phyloP scores from a whole-genome alignment of 2,888 invertebrate species.

The Cryptocephalus primarius region DNA sequence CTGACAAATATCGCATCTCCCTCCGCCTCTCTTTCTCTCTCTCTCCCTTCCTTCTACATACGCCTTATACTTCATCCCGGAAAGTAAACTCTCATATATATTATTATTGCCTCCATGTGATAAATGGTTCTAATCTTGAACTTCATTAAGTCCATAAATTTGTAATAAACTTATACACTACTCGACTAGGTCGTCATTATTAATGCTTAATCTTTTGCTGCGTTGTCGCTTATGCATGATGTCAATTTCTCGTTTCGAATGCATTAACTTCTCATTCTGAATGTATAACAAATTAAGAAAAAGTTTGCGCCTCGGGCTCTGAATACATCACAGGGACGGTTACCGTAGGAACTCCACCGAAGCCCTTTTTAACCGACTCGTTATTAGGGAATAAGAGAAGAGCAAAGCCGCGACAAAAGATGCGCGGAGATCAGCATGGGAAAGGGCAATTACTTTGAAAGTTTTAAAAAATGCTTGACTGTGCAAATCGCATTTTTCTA shows the following conservation, averaged over 20 bases:
- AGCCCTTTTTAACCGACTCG: too few species aligned
- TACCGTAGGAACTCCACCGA: too few species aligned
- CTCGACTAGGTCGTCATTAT: slow-evolving; percentile 14
- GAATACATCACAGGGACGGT: too few species aligned
- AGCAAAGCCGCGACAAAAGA: too few species aligned
- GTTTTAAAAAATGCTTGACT: too few species aligned
- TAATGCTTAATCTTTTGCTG: slow-evolving; percentile 6
- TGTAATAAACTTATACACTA: slow-evolving; percentile 11
- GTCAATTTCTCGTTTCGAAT: neutral
- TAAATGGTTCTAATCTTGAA: slow-evolving; percentile 20
- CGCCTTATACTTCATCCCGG: slow-evolving; percentile 12
- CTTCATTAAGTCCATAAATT: slow-evolving; percentile 18
- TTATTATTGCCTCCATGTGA: slow-evolving; percentile 19
- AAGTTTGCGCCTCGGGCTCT: too few species aligned
- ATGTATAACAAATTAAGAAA: too few species aligned
- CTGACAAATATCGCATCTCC: slow-evolving; percentile 19
- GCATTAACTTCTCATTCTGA: too few species aligned
- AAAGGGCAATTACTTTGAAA: too few species aligned
- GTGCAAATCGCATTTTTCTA: too few species aligned
- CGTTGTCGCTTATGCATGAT: neutral
- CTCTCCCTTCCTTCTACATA: neutral
- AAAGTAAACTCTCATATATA: slow-evolving; percentile 20
- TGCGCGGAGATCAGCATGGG: too few species aligned
- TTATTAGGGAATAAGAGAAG: too few species aligned
- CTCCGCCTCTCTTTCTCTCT: neutral